Percentiles rank a stretch among this genome's conserved stretches.
phyloP scores from a whole-genome alignment of 2,113 vertebrate species.

The Mastomys natalensis region DNA sequence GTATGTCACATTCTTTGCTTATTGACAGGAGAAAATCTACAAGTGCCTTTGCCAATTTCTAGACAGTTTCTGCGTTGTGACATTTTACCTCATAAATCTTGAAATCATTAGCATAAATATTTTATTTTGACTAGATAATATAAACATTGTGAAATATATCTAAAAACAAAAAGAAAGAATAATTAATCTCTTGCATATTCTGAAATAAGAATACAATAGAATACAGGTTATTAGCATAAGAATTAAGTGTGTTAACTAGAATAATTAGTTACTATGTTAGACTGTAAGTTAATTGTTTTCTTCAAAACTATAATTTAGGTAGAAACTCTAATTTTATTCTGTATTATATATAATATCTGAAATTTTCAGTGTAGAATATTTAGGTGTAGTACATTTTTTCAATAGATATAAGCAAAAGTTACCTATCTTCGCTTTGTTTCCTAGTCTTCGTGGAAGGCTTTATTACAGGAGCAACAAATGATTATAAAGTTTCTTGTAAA shows the following conservation, averaged over 20 bases:
- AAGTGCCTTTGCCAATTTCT: background rate
- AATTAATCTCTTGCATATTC: background rate
- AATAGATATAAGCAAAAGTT: background rate
- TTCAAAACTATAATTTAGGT: background rate
- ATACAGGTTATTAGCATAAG: background rate
- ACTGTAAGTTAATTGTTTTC: background rate
- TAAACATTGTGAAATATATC: background rate
- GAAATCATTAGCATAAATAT: background rate
- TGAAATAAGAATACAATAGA: background rate
- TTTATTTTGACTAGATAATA: background rate
- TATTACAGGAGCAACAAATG: background rate
- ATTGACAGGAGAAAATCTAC: background rate
- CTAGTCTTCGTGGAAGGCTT: background rate
- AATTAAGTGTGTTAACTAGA: background rate
- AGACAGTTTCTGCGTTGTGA: background rate
- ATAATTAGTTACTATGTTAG: background rate
- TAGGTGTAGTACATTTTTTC: conserved; percentile 15
- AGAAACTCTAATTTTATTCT: background rate
- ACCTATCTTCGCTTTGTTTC: conserved; percentile 3
- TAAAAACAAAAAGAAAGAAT: background rate
- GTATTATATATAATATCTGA: background rate
- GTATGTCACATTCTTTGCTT: background rate
- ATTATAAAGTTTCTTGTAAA: conserved; percentile 1
- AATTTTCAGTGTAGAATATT: background rate
- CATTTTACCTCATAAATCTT: background rate